These are phyloP conservation scores for Anthrax anthrax DNA, from an alignment of 2,888 invertebrate species.

Conservation along the genomic window DNA sequence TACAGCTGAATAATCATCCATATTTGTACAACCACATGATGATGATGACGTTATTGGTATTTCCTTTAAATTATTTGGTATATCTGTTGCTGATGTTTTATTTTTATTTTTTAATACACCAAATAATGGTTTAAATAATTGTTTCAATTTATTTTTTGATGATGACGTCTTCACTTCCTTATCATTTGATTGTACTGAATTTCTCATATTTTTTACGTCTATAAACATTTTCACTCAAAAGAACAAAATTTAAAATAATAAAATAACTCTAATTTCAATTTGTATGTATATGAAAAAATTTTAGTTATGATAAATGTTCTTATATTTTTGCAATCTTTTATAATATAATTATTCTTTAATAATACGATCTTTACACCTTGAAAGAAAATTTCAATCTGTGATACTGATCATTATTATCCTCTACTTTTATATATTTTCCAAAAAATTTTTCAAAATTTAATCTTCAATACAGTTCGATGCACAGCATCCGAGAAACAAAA, in stretches of 20 bases:
- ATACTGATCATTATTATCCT: not conserved
- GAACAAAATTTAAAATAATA: no score
- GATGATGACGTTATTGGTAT: not conserved
- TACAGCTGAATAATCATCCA: conserved; percentile 17
- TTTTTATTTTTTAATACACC: not conserved
- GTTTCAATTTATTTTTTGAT: not conserved
- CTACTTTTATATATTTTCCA: not conserved
- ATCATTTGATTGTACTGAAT: not conserved
- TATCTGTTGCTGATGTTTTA: not conserved
- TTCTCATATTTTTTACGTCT: conserved; percentile 3
- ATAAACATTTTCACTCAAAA: conserved; percentile 4
- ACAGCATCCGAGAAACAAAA: no score
- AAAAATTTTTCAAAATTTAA: not conserved
- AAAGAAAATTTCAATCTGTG: conserved; percentile 27
- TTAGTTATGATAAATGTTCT: no score
- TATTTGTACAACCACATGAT: not conserved
- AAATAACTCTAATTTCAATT: no score
- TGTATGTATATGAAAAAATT: no score
- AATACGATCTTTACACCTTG: conserved; percentile 18
- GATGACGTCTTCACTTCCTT: not conserved
- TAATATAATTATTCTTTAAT: not conserved
- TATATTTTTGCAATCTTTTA: not conserved
- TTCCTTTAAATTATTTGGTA: conserved; percentile 2
- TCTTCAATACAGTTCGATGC: no score
- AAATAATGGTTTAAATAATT: not conserved